Conservation (phyloP, 2,797 vertebrate species). For the Arctocebus calabarensis region DNA sequence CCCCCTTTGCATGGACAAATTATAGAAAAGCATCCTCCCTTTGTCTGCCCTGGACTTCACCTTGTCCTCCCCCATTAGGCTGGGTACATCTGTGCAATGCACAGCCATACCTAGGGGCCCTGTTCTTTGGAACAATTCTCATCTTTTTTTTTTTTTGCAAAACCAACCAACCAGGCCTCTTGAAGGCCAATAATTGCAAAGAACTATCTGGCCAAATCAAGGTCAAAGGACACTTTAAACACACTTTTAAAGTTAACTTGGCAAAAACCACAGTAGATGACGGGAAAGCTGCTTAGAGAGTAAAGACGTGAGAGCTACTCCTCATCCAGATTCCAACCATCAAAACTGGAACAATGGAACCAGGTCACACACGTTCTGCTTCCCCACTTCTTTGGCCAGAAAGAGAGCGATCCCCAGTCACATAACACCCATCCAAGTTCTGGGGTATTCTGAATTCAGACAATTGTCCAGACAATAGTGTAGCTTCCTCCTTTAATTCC, state of each 20-base stretch:
- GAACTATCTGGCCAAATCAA: slow-evolving; percentile 20
- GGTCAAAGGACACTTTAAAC: not conserved
- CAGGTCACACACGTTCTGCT: not conserved
- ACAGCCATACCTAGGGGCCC: not conserved
- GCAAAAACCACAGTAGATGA: not conserved
- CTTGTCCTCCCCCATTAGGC: not conserved
- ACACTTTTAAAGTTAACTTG: slow-evolving; percentile 11
- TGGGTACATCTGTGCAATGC: not conserved
- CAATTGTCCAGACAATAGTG: not conserved
- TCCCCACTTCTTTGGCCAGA: not conserved
- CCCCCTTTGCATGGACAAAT: not conserved
- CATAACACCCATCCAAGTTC: not conserved
- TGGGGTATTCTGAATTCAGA: slow-evolving; percentile 26
- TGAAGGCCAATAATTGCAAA: not conserved
- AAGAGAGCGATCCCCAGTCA: not conserved
- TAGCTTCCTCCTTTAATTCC: slow-evolving; percentile 32
- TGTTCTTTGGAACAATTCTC: not conserved
- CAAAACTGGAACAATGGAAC: slow-evolving; percentile 34
- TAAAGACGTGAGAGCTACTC: not conserved
- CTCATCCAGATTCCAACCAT: slow-evolving; percentile 18
- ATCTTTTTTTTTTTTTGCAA: not conserved
- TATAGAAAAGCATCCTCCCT: slow-evolving; percentile 1
- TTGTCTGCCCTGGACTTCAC: not conserved
- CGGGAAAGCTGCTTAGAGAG: slow-evolving; percentile 6
- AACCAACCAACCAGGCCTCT: not conserved